Base-by-base conservation (phyloP, 2,888 invertebrate species). In the Eupithecia centaureata region DNA sequence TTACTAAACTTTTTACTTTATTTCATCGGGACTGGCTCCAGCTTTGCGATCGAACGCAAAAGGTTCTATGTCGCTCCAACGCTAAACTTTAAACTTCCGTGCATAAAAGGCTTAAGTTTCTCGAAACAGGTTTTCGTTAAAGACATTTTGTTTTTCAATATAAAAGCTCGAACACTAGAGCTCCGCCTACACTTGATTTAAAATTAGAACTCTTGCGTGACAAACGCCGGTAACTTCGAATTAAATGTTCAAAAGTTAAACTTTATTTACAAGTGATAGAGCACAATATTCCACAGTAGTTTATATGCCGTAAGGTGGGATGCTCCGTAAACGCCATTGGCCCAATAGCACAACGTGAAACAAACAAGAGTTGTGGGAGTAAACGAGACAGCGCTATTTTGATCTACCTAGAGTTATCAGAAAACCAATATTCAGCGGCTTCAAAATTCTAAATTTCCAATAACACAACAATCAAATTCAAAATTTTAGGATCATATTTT, bases 141-240 rank as follows among this genome's bases (percentile, higher is more conserved):
- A 92, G 91, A 90, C 92, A 88, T 92, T 93, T 88, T 90, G 91
- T 91, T 90, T 91, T 91, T 91, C 90, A 91, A 90, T 92, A 88
- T 86, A 88, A 89, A 90, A 91, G 89, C 90, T 89, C 86, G 84
- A 80, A 87, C 88, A 86, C 81, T 81, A 89, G 88, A 88, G 90
- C 93, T 91, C 93, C 93, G 93, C 93, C 93, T 93, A 93, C 93
- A 91, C 92, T 92, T 90, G 91, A 90, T 92, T 93, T 92, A 92
- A 93, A 93, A 93, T 93, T 92, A 92, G 92, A 93, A 93, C 91
- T 90, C 91, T 91, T 89, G 91, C 91, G 86, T 92, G 92, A 92
- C 92, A 92, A 92, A 92, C 91, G 92, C 91, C 91, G 91, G 90
- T 88, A 91, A 89, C 90, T 88, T 86, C 81, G 83, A 88, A 88